Conservation (phyloP, 2,888 invertebrate species). For the Trachelus stipa region DNA sequence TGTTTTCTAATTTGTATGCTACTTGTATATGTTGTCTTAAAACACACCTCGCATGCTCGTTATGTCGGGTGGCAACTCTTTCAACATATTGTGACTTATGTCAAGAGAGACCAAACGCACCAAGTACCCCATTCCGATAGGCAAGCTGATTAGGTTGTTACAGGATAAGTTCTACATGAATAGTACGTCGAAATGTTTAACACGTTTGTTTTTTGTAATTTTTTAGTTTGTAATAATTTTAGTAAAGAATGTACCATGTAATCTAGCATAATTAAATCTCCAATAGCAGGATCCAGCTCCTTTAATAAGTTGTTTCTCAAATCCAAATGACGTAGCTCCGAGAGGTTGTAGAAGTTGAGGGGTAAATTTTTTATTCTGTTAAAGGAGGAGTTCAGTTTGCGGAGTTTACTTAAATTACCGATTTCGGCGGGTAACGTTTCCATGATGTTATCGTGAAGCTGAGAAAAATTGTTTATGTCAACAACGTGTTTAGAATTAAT, state of each 20-base stretch:
- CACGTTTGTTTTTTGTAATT: conserved; percentile 10
- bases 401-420: conserved; percentile 76
- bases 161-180: conserved; percentile 79
- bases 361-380: conserved; percentile 77
- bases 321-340: conserved; percentile 78
- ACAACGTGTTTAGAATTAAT: background rate
- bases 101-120: conserved; percentile 81
- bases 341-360: conserved; percentile 75
- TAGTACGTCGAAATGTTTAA: conserved; percentile 8
- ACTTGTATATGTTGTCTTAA: conserved; percentile 1
- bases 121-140: conserved; percentile 85
- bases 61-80: conserved; percentile 83
- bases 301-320: conserved; percentile 80
- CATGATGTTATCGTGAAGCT: conserved; percentile 89
- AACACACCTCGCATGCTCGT: conserved; percentile 83
- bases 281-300: conserved; percentile 77
- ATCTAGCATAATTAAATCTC: conserved; percentile 83
- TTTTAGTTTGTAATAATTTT: conserved; percentile 8
- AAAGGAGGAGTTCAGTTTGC: conserved; percentile 76
- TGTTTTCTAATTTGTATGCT: background rate
- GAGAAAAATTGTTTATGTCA: conserved; percentile 40
- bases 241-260: conserved; percentile 70
- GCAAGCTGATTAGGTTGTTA: conserved; percentile 79
- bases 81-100: conserved; percentile 80
- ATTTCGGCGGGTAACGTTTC: conserved; percentile 79